These are phyloP conservation scores for Callaeas wilsoni DNA, from an alignment of 2,113 vertebrate genomes.

Conservation along the genomic window DNA sequence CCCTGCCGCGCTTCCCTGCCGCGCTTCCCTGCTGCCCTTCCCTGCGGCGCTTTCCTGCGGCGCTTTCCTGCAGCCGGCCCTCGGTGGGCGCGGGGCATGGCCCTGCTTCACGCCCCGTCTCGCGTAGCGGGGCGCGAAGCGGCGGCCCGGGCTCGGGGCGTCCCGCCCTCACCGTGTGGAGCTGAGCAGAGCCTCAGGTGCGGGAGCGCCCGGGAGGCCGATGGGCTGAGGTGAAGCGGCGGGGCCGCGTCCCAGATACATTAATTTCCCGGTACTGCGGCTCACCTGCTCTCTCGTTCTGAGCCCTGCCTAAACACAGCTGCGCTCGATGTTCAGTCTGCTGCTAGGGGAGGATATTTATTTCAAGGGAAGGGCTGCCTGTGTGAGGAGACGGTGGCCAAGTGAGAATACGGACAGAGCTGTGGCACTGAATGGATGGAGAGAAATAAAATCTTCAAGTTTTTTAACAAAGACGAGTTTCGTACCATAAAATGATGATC, in stretches of 20 bases:
- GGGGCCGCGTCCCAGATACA: neutral
- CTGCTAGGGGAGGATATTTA: neutral
- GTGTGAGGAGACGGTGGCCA: neutral
- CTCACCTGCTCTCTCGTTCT: neutral
- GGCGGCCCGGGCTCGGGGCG: no score
- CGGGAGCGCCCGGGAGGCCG: neutral
- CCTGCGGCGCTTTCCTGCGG: no score
- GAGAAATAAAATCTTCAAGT: neutral
- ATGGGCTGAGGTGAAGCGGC: neutral
- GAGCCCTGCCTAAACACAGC: neutral
- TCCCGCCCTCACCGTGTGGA: fast-evolving
- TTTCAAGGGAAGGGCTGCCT: neutral
- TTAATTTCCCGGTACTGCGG: neutral
- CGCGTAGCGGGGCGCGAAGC: neutral
- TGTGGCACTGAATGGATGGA: neutral
- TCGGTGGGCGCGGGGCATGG: neutral
- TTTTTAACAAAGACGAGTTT: fast-evolving
- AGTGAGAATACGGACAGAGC: neutral
- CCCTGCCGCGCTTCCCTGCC: neutral
- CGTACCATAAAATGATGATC: neutral
- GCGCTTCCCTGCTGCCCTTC: neutral
- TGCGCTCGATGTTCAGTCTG: neutral
- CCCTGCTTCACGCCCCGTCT: fast-evolving
- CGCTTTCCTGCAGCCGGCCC: neutral
- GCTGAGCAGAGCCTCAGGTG: fast-evolving